A percentile compares a stretch with the other conserved stretches of the same genome.
Conservation (phyloP, 2,888 invertebrate genomes). For the Choristoneura rosaceana region DNA sequence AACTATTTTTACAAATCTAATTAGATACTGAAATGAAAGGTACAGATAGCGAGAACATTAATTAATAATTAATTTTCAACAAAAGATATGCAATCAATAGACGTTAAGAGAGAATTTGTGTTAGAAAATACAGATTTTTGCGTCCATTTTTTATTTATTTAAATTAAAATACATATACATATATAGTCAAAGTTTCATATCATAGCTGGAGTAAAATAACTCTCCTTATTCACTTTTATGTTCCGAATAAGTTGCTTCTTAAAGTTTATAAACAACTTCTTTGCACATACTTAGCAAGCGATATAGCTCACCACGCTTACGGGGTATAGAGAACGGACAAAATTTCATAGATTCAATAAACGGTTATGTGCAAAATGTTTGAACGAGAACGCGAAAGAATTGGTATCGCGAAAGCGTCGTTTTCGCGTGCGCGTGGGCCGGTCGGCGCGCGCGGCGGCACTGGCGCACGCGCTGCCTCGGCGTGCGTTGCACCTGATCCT, state of each 20-base stretch:
- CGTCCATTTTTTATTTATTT: background rate
- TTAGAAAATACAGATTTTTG: no score
- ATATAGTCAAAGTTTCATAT: background rate
- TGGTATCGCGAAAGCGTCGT: slow-evolving; percentile 64
- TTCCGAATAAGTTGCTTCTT: slow-evolving; percentile 56
- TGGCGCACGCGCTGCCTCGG: slow-evolving; percentile 56
- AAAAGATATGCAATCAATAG: background rate
- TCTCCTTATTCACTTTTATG: slow-evolving; percentile 56
- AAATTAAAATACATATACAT: background rate
- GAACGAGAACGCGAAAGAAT: slow-evolving; percentile 46
- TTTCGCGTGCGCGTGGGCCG: slow-evolving; percentile 78
- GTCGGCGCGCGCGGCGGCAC: slow-evolving; percentile 78
- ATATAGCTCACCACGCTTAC: slow-evolving; percentile 49
- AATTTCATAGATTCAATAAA: slow-evolving; percentile 58
- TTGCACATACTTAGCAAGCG: slow-evolving; percentile 60
- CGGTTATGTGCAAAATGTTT: slow-evolving; percentile 61
- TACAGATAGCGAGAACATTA: background rate
- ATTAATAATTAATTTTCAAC: background rate
- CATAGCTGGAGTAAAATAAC: background rate
- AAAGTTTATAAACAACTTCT: slow-evolving; percentile 53
- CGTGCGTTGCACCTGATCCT: slow-evolving; percentile 77
- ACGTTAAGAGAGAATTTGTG: no score
- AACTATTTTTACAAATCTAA: background rate
- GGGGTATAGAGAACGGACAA: slow-evolving; percentile 64
- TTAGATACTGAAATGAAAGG: background rate